A percentile compares a stretch with the other conserved stretches of the same genome.
phyloP scores from a whole-genome alignment of 2,797 vertebrate species.

The Myioborus miniatus region DNA sequence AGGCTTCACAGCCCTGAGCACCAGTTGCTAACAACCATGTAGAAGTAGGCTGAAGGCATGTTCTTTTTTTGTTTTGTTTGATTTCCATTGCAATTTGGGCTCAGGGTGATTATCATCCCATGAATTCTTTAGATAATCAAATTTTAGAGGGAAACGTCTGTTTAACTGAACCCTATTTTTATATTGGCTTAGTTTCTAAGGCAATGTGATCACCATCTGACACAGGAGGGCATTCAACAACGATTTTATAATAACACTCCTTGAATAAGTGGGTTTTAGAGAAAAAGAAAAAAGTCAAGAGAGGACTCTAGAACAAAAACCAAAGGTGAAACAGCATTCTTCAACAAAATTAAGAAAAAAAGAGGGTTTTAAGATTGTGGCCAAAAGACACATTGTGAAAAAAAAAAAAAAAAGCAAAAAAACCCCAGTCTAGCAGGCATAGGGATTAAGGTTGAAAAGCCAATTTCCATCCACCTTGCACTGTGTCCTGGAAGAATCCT shows the following conservation, averaged over 20 bases:
- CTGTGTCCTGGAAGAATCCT: background rate
- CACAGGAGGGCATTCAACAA: background rate
- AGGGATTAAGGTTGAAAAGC: background rate
- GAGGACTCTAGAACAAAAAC: background rate
- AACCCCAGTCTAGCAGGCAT: accelerated
- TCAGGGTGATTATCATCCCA: background rate
- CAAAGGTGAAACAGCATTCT: background rate
- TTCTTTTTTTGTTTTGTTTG: background rate
- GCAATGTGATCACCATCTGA: background rate
- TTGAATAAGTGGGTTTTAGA: background rate
- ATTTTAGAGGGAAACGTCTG: background rate
- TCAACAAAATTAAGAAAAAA: background rate
- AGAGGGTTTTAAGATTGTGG: background rate
- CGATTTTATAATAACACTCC: background rate
- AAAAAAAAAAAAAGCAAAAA: background rate
- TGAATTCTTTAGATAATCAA: background rate
- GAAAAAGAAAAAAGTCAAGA: background rate
- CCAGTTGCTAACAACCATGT: background rate
- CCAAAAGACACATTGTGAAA: background rate
- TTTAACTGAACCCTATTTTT: background rate
- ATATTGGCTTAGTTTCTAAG: background rate
- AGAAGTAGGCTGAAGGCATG: background rate
- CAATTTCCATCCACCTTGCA: background rate
- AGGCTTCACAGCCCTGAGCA: background rate
- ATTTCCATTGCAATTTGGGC: background rate